Percentiles rank a stretch among this genome's conserved stretches.
These are phyloP conservation scores for Meloidogyne floridensis DNA, from an alignment of 1,140 invertebrate genomes.

Conservation along the genomic window DNA sequence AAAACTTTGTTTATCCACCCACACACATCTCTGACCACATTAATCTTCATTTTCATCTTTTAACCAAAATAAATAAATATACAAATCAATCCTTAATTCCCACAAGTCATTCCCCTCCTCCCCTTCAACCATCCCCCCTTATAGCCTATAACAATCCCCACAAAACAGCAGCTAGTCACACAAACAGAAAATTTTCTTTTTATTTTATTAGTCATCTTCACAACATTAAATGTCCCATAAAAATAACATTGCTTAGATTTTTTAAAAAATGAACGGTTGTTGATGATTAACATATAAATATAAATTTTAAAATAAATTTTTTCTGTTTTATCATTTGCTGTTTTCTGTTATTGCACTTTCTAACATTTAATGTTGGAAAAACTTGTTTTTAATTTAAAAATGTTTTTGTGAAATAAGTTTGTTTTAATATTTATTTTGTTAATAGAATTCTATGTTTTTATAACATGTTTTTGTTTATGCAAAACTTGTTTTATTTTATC, in stretches of 20 bases:
- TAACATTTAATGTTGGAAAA: neutral
- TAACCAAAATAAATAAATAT: conserved; percentile 2
- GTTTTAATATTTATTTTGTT: too few species aligned
- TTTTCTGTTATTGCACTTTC: too few species aligned
- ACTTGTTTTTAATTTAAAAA: neutral
- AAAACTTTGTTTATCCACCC: too few species aligned
- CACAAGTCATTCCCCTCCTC: neutral
- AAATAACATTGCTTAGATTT: conserved; percentile 4
- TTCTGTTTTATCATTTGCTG: neutral
- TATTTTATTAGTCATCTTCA: neutral
- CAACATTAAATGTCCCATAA: neutral
- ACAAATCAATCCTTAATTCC: conserved; percentile 9
- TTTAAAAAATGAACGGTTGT: neutral
- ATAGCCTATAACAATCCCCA: neutral
- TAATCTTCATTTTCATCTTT: neutral
- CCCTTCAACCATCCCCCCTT: neutral
- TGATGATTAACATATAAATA: conserved; percentile 3
- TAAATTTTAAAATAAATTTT: neutral
- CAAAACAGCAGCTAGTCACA: conserved; percentile 1
- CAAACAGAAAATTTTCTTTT: neutral
- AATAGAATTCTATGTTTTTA: too few species aligned
- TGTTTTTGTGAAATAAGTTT: too few species aligned
- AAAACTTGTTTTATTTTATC: too few species aligned
- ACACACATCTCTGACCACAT: neutral
- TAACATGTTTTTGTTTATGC: too few species aligned